Conservation (phyloP, 1,140 invertebrate genomes). For the Manduca sexta region DNA sequence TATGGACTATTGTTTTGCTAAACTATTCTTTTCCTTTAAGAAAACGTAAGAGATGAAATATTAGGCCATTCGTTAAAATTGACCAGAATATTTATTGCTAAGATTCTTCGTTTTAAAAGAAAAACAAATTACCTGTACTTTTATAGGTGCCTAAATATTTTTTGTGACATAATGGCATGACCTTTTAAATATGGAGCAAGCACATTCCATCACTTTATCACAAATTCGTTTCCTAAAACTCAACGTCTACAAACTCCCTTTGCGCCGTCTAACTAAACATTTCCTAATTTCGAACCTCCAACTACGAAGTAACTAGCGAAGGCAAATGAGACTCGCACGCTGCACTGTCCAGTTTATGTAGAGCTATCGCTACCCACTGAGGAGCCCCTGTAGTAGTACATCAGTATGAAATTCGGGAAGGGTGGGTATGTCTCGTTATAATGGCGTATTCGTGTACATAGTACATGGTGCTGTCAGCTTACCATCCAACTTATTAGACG, state of each 20-base stretch:
- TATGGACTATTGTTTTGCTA: not conserved
- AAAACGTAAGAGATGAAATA: too few relatives aligned
- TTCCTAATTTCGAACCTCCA: constrained; percentile 40
- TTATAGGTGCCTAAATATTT: too few relatives aligned
- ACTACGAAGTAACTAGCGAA: constrained; percentile 37
- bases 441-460: constrained; percentile 49
- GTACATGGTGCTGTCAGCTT: constrained; percentile 55
- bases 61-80: too few relatives aligned
- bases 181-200: not conserved
- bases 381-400: not conserved
- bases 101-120: too few relatives aligned
- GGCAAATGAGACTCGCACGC: constrained; percentile 44
- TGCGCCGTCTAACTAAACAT: constrained; percentile 39
- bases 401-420: constrained; percentile 4
- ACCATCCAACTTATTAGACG: constrained; percentile 71
- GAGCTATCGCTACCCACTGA: constrained; percentile 23
- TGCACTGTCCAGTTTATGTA: constrained; percentile 22
- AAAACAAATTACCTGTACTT: too few relatives aligned
- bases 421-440: constrained; percentile 23
- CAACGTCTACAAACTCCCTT: constrained; percentile 14
- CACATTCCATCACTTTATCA: not conserved
- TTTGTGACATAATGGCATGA: too few relatives aligned
- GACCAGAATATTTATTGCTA: too few relatives aligned
- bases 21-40: too few relatives aligned
- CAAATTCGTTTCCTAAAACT: constrained; percentile 4